A percentile compares a stretch with the other conserved stretches of the same genome.
Evolutionary conservation across 2,888 invertebrate species (phyloP).

Genomic region (Icerya purchasi): DNA sequence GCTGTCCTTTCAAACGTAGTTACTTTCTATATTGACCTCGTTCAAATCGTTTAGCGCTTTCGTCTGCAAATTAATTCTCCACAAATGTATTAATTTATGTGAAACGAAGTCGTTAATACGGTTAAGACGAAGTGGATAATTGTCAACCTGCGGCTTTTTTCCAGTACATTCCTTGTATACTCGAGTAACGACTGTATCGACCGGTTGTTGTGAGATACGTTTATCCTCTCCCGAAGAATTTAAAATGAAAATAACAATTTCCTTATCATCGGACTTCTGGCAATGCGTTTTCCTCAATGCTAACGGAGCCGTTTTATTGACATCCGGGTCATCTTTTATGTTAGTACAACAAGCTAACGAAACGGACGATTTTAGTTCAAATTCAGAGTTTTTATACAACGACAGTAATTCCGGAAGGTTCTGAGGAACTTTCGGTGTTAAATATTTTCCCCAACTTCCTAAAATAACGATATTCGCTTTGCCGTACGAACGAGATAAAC

Average conservation of each 20-base stretch:
- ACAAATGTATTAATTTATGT: slow-evolving; percentile 16
- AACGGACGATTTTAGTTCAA: slow-evolving; percentile 22
- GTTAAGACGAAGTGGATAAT: background rate
- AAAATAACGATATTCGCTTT: slow-evolving; percentile 28
- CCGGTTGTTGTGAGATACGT: background rate
- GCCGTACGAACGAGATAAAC: slow-evolving; percentile 37
- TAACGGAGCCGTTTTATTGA: slow-evolving; percentile 20
- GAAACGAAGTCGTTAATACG: slow-evolving; percentile 11
- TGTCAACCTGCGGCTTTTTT: background rate
- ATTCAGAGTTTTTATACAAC: slow-evolving; percentile 5
- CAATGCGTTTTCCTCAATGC: slow-evolving; percentile 22
- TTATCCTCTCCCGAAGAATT: background rate
- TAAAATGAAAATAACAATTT: background rate
- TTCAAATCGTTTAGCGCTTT: background rate
- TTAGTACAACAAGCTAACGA: slow-evolving; percentile 25
- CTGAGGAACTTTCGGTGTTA: slow-evolving; percentile 7
- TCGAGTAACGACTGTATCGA: background rate
- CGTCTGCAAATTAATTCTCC: slow-evolving; percentile 10
- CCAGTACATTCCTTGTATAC: background rate
- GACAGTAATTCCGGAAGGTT: slow-evolving; percentile 7
- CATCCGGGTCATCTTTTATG: slow-evolving; percentile 21
- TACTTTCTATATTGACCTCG: background rate
- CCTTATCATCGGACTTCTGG: slow-evolving; percentile 7
- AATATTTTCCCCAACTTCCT: slow-evolving; percentile 39
- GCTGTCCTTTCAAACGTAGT: too few relatives aligned